Evolutionary conservation across 2,113 vertebrate genomes (phyloP), one percentile per base, ranked within the genome.

Genomic region (Trogon surrucura): DNA sequence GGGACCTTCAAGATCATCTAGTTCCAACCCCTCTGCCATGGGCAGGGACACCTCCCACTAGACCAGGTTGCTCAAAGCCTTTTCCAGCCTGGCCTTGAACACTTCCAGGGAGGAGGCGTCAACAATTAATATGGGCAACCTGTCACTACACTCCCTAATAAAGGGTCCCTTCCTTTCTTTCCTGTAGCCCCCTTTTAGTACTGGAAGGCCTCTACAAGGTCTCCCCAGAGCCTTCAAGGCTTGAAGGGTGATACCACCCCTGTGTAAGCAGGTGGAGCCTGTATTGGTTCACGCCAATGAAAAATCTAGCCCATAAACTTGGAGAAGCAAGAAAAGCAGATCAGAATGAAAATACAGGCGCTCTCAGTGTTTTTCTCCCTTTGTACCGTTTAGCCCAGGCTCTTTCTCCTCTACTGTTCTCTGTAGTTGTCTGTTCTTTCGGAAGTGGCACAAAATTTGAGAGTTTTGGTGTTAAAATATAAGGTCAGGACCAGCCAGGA

Each of bases 261-360:
- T 48, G 7, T 71, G 23, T 65, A 56, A 29, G 15, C 12, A 41
- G 27, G n/a, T 67, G 65, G 47, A 60, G 48, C 70, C 53, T 85
- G 13, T 51, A 5, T 54, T 81, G 78, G 32, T 56, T 71, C 56
- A 74, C 47, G 67, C 36, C 51, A 78, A n/a, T 8, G 50, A 50
- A 48, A 80, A 91, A 29, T n/a, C 27, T 13, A 67, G 29, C 32
- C 44, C 14, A 10, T 56, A 74, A 79, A 48, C 11, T 41, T 6
- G 5, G 44, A 34, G 53, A 67, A 72, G 32, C 18, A 81, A 61
- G 66, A 67, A 83, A 87, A 65, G 16, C 57, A 48, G 45, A 32
- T 87, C 41, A 57, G 45, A 79, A 4, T 53, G 58, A 82, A 17
- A 26, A 30, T 25, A 48, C 13, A 48, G 75, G 9, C 0, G 0